Base-by-base conservation (phyloP, 2,888 invertebrate species). In the Euphydryas editha region DNA sequence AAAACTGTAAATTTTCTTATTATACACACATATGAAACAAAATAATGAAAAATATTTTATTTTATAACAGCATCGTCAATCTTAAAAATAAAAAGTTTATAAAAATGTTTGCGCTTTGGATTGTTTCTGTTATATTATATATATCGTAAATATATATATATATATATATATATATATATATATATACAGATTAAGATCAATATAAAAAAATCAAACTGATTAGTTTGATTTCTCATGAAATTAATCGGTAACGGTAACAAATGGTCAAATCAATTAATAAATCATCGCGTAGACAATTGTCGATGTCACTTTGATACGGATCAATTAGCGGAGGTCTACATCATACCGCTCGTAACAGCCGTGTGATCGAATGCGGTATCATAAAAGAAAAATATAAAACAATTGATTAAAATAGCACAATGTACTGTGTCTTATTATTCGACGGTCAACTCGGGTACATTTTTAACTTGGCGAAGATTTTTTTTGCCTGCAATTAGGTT, bases 331-430 rank as follows among this genome's bases (percentile, higher is more conserved):
- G 62, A 65, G 58, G 54, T 30, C 4, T 2, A 3, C 8, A 46
- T 39, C 62, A 46, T 36, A 54, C 62, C 66, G 62, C 59, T 54
- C 37, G 37, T 59, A 55, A 59, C 44, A 42, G 57, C 37, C 54
- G 62, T 67, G 59, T 54, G 66, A 67, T 58, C 46, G 21, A 55
- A 46, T 36, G 62, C 62, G 62, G 62, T 47, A 21, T 17, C 55
- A 56, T 62, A 21, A 62, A 62, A 62, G 55, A 37, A 55, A 62
- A 56, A 51, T 51, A 51, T 15, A 49, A 21, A 11, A 20, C 13
- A 49, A 13, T 13, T 18, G 17, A 15, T 51, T 30, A 10, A n/a
- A 21, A 24, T 51, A 15, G 10, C 51, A 51, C 24, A 51, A 15
- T 15, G 54, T 36, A 30, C 30, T 54, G 54, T 17, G 54, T 54